Conservation (phyloP, 2,888 invertebrate species). For the Bibio marci region DNA sequence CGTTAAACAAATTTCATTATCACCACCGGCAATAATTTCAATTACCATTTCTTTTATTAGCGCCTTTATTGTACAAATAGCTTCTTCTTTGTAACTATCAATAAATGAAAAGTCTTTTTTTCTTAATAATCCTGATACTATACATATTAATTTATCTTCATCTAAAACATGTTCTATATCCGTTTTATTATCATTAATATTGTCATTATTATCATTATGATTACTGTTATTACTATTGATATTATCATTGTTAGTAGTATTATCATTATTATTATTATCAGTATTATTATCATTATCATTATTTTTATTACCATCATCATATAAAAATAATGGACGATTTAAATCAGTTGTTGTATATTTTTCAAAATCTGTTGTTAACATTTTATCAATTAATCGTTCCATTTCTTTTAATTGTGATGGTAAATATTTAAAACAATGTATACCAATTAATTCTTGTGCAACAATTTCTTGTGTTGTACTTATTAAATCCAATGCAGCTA, state of each 20-base stretch:
- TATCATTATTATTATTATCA: conserved; percentile 19
- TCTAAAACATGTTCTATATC: conserved; percentile 43
- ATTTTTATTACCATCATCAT: too few species aligned
- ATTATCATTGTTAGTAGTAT: too few species aligned
- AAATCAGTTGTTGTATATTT: conserved; percentile 81
- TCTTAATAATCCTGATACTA: conserved; percentile 78
- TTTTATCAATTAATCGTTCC: conserved; percentile 88
- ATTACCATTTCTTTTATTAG: conserved; percentile 78
- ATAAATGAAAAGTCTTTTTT: conserved; percentile 79
- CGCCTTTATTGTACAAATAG: conserved; percentile 73
- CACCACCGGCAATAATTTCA: conserved; percentile 45
- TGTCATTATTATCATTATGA: conserved; percentile 21
- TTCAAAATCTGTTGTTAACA: conserved; percentile 90
- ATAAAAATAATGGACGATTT: conserved; percentile 48
- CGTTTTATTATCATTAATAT: conserved; percentile 16
- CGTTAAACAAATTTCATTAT: conserved; percentile 35
- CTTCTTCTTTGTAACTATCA: conserved; percentile 73
- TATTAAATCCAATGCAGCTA: conserved; percentile 91
- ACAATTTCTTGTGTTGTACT: conserved; percentile 91
- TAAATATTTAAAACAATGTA: conserved; percentile 89
- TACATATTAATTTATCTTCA: conserved; percentile 72
- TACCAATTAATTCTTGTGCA: conserved; percentile 72
- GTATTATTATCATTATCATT: too few species aligned
- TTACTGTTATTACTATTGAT: conserved; percentile 19
- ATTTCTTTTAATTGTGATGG: conserved; percentile 92